Conservation (phyloP, 2,888 invertebrate genomes). For the Syritta pipiens region DNA sequence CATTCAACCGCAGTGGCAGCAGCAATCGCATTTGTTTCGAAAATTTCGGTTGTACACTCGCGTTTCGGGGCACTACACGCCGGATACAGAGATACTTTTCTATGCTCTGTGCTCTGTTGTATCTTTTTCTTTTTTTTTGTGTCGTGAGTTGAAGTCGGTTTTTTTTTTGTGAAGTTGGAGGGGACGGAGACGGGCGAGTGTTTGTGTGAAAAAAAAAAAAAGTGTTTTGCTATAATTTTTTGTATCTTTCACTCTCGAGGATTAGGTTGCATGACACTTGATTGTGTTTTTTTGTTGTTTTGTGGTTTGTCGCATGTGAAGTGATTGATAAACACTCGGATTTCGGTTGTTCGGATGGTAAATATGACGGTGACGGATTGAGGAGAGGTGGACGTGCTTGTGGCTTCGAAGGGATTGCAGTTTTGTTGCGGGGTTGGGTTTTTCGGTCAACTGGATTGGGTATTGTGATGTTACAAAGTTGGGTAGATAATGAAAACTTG, state of each 20-base stretch:
- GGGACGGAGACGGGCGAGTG: constrained; percentile 31
- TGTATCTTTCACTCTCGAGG: constrained; percentile 1
- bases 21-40: constrained; percentile 33
- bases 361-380: constrained; percentile 12
- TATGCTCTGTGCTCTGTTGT: too few species aligned
- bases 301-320: constrained; percentile 15
- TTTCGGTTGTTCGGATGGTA: constrained; percentile 41
- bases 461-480: too few species aligned
- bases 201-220: constrained; percentile 38
- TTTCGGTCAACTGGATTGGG: too few species aligned
- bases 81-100: constrained; percentile 9
- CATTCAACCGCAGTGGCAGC: constrained; percentile 25
- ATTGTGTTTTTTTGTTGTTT: constrained; percentile 7
- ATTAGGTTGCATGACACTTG: constrained; percentile 52
- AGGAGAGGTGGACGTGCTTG: too few species aligned
- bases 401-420: neutral
- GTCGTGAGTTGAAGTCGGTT: neutral
- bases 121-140: too few species aligned
- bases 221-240: constrained; percentile 53
- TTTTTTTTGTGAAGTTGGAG: neutral
- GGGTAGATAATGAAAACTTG: too few species aligned
- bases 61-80: constrained; percentile 45
- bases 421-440: neutral
- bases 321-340: constrained; percentile 48
- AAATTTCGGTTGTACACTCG: too few species aligned